phyloP scores from a whole-genome alignment of 2,888 invertebrate genomes.

The Ephialtes manifestator region DNA sequence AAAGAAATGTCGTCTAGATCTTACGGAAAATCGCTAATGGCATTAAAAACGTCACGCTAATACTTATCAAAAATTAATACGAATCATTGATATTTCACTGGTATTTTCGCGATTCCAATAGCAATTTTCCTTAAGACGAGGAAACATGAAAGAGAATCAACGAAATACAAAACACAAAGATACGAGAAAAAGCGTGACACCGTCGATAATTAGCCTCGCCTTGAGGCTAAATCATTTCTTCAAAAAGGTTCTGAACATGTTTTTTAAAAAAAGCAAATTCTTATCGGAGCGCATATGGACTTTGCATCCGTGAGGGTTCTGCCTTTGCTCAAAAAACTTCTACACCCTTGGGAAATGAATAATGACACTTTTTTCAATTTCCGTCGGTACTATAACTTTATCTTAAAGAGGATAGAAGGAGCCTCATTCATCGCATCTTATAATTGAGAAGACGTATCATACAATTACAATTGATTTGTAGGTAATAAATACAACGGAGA shows the following conservation, averaged over 20 bases:
- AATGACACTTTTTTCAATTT: background rate
- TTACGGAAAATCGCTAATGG: no score
- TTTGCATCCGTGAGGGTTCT: background rate
- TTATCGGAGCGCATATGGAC: background rate
- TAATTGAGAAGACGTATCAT: slow-evolving; percentile 1
- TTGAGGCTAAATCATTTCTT: background rate
- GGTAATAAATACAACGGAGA: background rate
- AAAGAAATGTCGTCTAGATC: background rate
- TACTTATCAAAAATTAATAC: no score
- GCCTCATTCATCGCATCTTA: background rate
- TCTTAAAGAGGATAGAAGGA: background rate
- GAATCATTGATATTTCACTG: no score
- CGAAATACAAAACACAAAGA: background rate
- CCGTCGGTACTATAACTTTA: background rate
- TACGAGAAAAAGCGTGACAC: background rate
- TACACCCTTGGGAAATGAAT: background rate
- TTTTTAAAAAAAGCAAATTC: background rate
- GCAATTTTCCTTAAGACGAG: no score
- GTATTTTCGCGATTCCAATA: no score
- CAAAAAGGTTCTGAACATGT: background rate
- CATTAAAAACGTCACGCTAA: no score
- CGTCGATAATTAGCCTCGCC: background rate
- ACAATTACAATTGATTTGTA: background rate
- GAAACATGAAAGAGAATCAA: background rate
- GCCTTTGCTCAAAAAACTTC: background rate